phyloP scores from a whole-genome alignment of 2,888 invertebrate genomes.

The Pristionchus arcanus region DNA sequence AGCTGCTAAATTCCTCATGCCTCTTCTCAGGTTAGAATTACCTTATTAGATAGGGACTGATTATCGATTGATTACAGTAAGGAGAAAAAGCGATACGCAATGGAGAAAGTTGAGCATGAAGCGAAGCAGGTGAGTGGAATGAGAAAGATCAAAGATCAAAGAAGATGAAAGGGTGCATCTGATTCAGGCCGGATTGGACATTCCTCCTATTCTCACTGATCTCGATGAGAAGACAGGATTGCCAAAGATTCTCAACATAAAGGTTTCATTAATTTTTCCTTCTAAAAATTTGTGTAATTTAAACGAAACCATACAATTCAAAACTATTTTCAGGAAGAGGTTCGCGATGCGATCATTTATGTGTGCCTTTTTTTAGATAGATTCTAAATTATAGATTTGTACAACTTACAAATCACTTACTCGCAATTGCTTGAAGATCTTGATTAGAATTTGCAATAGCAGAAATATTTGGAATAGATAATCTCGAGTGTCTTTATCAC shows the following conservation, averaged over 20 bases:
- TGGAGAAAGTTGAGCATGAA: constrained; percentile 77
- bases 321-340: constrained; percentile 45
- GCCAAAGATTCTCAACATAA: constrained; percentile 73
- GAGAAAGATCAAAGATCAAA: constrained; percentile 22
- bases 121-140: constrained; percentile 74
- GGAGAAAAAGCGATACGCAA: constrained; percentile 73
- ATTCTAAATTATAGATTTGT: neutral
- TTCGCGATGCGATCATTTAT: neutral
- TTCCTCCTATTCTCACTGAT: constrained; percentile 76
- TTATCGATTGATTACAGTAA: constrained; percentile 64
- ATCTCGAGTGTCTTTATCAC: neutral
- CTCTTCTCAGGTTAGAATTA: constrained; percentile 69
- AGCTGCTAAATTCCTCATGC: constrained; percentile 77
- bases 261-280: constrained; percentile 54
- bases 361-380: constrained; percentile 3
- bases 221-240: constrained; percentile 75
- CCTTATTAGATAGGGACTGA: neutral
- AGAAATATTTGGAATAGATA: neutral
- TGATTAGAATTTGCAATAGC: neutral
- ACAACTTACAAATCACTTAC: neutral
- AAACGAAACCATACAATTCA: neutral
- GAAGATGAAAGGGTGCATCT: neutral
- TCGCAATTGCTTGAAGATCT: neutral
- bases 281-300: neutral
- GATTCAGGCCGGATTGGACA: constrained; percentile 67